Percentiles rank a stretch among this genome's conserved stretches.
These are phyloP conservation scores for Limnephilus rhombicus DNA, from an alignment of 2,888 invertebrate species.

Conservation along the genomic window DNA sequence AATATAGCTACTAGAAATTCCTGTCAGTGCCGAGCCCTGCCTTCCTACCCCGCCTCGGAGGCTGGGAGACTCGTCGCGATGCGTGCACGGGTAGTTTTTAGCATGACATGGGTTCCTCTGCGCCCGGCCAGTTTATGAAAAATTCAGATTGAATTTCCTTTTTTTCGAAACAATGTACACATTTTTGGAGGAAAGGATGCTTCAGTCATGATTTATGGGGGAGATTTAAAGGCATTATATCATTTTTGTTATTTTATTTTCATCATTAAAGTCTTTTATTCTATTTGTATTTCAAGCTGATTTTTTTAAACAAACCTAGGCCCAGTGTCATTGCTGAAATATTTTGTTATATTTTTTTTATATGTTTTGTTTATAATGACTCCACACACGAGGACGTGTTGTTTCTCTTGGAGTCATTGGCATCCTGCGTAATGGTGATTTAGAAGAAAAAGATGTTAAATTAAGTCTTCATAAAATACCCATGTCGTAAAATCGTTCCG, in stretches of 20 bases:
- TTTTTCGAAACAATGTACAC: not conserved
- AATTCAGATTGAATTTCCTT: conserved; percentile 46
- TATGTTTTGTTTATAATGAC: not conserved
- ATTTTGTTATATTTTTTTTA: not conserved
- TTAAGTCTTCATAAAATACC: not conserved
- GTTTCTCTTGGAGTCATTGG: not conserved
- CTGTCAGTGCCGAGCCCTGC: too few relatives aligned
- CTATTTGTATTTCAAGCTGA: not conserved
- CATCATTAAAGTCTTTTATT: not conserved
- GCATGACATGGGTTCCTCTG: conserved; percentile 43
- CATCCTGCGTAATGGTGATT: not conserved
- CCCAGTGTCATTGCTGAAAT: not conserved
- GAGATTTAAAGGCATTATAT: too few relatives aligned
- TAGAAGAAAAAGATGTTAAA: not conserved
- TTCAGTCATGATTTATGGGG: conserved; percentile 3
- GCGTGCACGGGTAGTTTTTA: conserved; percentile 50
- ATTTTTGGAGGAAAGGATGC: conserved; percentile 17
- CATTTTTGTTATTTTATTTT: too few relatives aligned
- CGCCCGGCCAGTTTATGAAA: conserved; percentile 48
- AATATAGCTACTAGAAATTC: too few relatives aligned
- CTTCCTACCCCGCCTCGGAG: not conserved
- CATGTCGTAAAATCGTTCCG: too few relatives aligned
- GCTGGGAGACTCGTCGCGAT: conserved; percentile 20
- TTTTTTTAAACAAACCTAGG: not conserved
- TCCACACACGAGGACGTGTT: not conserved